These are phyloP conservation scores for Iphiclides podalirius DNA, from an alignment of 2,888 invertebrate genomes.

Conservation along the genomic window DNA sequence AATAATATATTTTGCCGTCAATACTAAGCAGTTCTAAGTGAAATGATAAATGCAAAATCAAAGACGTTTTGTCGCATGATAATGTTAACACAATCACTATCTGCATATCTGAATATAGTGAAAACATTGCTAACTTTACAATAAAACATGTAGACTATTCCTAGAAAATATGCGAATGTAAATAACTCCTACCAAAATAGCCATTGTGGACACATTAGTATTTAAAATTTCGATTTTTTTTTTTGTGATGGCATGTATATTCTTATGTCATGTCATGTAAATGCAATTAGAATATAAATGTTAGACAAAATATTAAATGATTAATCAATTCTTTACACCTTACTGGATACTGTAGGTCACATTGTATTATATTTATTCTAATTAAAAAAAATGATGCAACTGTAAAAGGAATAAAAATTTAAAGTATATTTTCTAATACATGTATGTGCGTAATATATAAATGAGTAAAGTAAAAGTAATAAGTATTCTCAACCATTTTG, in stretches of 20 bases:
- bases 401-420: no score
- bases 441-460: no score
- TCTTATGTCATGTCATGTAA: neutral
- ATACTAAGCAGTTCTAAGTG: conserved; percentile 10
- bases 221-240: conserved; percentile 18
- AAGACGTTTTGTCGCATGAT: conserved; percentile 45
- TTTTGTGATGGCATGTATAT: conserved; percentile 2
- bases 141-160: conserved; percentile 30
- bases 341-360: conserved; percentile 17
- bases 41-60: conserved; percentile 57
- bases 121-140: conserved; percentile 25
- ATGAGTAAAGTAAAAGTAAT: no score
- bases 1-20: no score
- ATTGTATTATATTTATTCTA: no score
- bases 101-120: conserved; percentile 30
- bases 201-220: conserved; percentile 37
- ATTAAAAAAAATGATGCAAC: no score
- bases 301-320: neutral
- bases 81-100: conserved; percentile 58
- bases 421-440: no score
- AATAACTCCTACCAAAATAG: conserved; percentile 52
- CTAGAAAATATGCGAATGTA: conserved; percentile 43
- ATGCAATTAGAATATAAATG: conserved; percentile 4
- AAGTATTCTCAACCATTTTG: no score
- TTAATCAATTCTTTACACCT: neutral